Conservation (phyloP, 2,113 vertebrate genomes). For the Axis porcinus region DNA sequence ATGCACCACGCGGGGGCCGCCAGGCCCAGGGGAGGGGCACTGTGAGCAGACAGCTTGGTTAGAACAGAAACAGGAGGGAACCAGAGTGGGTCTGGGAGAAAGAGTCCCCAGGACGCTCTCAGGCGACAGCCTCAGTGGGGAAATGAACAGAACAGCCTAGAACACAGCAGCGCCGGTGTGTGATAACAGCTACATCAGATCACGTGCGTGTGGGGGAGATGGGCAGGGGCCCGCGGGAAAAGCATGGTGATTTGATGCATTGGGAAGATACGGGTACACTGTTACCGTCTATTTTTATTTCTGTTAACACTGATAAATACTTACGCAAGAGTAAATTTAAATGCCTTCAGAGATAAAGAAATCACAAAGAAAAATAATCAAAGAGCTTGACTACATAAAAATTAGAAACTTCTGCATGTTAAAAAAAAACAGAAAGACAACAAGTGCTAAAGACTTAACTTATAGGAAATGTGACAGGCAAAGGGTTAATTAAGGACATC, state of each 20-base stretch:
- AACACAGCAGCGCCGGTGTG: neutral
- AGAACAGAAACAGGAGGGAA: neutral
- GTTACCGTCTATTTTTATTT: slow-evolving; percentile 53
- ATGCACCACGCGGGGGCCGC: neutral
- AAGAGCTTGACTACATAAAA: slow-evolving; percentile 44
- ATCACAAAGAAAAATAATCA: slow-evolving; percentile 60
- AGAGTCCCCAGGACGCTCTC: neutral
- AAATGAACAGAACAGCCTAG: slow-evolving; percentile 23
- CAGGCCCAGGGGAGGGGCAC: neutral
- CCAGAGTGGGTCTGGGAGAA: neutral
- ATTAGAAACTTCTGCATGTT: slow-evolving; percentile 31
- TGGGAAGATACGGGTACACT: slow-evolving; percentile 13
- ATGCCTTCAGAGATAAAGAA: slow-evolving; percentile 63
- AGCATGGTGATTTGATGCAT: neutral
- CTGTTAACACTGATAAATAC: slow-evolving; percentile 59
- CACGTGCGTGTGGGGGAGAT: neutral
- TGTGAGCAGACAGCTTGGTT: neutral
- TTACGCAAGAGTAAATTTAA: slow-evolving; percentile 60
- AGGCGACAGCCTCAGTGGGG: slow-evolving; percentile 13
- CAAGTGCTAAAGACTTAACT: neutral
- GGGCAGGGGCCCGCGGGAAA: neutral
- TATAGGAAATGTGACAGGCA: neutral
- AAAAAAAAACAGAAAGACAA: neutral
- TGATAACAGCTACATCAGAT: neutral
- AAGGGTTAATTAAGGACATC: neutral